Conservation (phyloP, 2,888 invertebrate species). For the Brachyopa scutellaris region DNA sequence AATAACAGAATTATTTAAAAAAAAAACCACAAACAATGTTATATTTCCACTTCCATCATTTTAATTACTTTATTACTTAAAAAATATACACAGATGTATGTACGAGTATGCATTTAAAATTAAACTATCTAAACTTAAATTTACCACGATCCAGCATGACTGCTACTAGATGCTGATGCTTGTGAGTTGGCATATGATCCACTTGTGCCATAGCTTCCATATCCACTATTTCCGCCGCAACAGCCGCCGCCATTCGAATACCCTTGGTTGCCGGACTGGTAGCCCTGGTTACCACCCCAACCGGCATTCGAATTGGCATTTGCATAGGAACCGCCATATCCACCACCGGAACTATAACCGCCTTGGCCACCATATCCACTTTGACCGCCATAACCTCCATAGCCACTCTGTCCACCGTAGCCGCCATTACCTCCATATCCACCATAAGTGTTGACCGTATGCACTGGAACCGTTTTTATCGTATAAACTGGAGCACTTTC, state of each 20-base stretch:
- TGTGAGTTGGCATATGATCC: constrained; percentile 48
- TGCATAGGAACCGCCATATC: constrained; percentile 26
- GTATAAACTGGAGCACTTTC: constrained; percentile 63
- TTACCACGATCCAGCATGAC: constrained; percentile 55
- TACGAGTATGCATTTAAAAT: too few relatives aligned
- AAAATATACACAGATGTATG: too few relatives aligned
- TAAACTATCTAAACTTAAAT: too few relatives aligned
- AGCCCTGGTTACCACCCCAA: constrained; percentile 39
- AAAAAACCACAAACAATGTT: too few relatives aligned
- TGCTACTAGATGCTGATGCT: constrained; percentile 55
- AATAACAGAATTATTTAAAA: too few relatives aligned
- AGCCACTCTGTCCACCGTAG: not conserved
- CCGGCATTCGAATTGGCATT: constrained; percentile 35
- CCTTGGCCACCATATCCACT: constrained; percentile 23
- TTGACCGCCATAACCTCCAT: constrained; percentile 20
- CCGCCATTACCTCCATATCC: constrained; percentile 28
- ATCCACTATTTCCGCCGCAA: constrained; percentile 18
- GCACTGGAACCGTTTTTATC: constrained; percentile 58
- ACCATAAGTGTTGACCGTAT: constrained; percentile 38
- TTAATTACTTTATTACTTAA: constrained; percentile 15
- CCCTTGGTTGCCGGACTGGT: constrained; percentile 34
- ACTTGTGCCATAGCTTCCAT: constrained; percentile 21
- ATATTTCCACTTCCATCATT: not conserved
- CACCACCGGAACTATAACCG: constrained; percentile 21
- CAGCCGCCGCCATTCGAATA: constrained; percentile 35